Base-by-base conservation (phyloP, 2,888 invertebrate species). In the Apotomis turbidana region DNA sequence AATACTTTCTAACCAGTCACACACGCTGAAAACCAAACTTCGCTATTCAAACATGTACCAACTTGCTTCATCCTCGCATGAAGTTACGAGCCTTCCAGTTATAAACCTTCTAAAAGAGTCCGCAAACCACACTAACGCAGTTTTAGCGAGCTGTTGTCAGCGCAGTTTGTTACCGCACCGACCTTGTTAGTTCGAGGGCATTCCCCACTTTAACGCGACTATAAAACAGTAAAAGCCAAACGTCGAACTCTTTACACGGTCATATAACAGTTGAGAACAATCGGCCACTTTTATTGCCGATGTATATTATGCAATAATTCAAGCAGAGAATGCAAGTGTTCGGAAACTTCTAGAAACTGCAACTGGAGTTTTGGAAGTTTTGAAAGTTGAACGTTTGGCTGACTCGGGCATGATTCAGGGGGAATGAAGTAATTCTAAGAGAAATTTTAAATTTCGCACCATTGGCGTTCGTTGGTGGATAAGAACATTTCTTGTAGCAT, bases 261-360 rank as follows among this genome's bases (percentile, higher is more conserved):
- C 81, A 85, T 85, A 88, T 89, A 89, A 89, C 89, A 89, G 82
- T 83, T 83, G 79, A 75, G 84, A 85, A 85, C 86, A 85, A 84
- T 85, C 84, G 83, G 78, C 79, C 74, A 77, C 85, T 87, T 90
- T 89, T 88, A 89, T 85, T 81, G 81, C 83, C 77, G 80, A 78
- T 80, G 80, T 86, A 85, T 88, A 88, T 87, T 85, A 87, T 85
- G 86, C 86, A 85, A 87, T 89, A 89, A 88, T 85, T 90, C 88
- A 89, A 83, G 80, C 79, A 76, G 76, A 79, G 81, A 87, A 87
- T 88, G 89, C 88, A 87, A 90, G 89, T 89, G 87, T 85, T 84
- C 79, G 80, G 78, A 83, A 87, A 87, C 49, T 73, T 68, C 27
- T 57, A 36, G 27, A 63, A 74, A 68, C 68, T 71, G 58, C 71